These are phyloP conservation scores for Idaea dimidiata DNA, from an alignment of 2,888 invertebrate species.

Conservation along the genomic window DNA sequence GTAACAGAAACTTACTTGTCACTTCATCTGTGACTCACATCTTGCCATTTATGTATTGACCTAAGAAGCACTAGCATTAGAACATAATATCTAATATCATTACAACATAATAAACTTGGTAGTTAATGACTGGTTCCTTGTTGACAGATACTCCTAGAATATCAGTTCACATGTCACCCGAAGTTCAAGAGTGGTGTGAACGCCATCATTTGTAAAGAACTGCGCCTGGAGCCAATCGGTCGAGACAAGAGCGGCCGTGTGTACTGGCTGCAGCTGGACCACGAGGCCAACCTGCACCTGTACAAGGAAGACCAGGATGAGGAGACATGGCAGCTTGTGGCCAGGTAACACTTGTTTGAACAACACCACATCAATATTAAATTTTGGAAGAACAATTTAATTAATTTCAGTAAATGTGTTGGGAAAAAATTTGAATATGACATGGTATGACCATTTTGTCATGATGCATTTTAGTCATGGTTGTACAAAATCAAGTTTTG, in stretches of 20 bases:
- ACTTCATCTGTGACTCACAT: not conserved
- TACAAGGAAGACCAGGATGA: constrained; percentile 98
- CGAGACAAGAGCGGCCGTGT: constrained; percentile 93
- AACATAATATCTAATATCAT: not conserved
- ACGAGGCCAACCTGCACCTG: constrained; percentile 92
- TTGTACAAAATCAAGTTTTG: too few species aligned
- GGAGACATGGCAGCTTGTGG: constrained; percentile 96
- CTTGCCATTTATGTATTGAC: not conserved
- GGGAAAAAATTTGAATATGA: too few species aligned
- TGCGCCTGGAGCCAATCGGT: constrained; percentile 94
- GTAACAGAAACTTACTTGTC: not conserved
- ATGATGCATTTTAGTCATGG: too few species aligned
- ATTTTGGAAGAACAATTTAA: too few species aligned
- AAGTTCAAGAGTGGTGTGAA: constrained; percentile 96
- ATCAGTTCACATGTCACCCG: constrained; percentile 95
- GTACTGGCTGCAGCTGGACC: constrained; percentile 97
- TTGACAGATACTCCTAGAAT: constrained; percentile 91
- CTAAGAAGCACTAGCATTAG: not conserved
- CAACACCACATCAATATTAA: too few species aligned
- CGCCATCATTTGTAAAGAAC: constrained; percentile 87
- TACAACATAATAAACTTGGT: not conserved
- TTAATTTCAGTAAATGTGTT: too few species aligned
- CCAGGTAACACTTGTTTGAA: constrained; percentile 79
- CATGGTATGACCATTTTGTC: too few species aligned
- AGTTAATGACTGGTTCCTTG: constrained; percentile 9